A percentile compares a stretch with the other conserved stretches of the same genome.
Evolutionary conservation across 2,797 vertebrate genomes (phyloP).

Genomic region (Coracias cyanogaster): DNA sequence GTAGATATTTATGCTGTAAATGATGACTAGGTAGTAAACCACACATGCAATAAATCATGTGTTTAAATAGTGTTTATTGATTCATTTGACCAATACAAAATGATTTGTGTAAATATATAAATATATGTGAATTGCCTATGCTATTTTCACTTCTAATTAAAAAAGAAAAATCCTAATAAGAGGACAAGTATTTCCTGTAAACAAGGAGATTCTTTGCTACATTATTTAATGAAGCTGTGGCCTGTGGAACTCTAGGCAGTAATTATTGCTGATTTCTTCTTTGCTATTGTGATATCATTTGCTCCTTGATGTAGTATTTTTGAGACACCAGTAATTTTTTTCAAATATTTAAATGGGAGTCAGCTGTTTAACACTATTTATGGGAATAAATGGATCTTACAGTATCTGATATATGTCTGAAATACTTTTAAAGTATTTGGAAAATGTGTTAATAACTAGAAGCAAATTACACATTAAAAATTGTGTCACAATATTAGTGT

Average conservation of each 20-base stretch:
- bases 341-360: neutral
- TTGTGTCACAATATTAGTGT: neutral
- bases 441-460: neutral
- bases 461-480: neutral
- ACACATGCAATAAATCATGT: neutral
- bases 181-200: neutral
- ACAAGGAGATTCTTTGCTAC: neutral
- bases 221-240: neutral
- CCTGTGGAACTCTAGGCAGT: neutral
- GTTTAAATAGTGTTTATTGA: conserved; percentile 13
- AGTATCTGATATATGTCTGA: neutral
- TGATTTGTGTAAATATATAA: neutral
- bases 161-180: neutral
- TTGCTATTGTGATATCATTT: neutral
- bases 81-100: conserved; percentile 28
- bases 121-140: neutral
- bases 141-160: neutral
- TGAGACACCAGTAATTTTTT: neutral
- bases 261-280: neutral
- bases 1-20: conserved; percentile 2
- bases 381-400: neutral
- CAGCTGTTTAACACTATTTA: neutral
- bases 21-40: conserved; percentile 6
- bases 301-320: neutral
- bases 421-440: neutral